phyloP scores from a whole-genome alignment of 2,113 vertebrate genomes.

The Thymallus thymallus region DNA sequence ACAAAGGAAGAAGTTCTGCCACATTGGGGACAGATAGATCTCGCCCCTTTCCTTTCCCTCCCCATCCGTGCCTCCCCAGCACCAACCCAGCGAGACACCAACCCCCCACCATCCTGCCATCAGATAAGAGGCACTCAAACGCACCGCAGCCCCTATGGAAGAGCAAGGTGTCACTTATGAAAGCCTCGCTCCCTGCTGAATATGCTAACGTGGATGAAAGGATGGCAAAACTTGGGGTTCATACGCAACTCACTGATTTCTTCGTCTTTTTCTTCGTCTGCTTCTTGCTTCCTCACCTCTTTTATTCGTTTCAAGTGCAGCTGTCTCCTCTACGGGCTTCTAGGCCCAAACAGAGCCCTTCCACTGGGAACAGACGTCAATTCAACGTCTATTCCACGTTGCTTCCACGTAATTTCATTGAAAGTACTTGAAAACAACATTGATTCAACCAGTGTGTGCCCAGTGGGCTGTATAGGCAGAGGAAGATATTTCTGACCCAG shows the following conservation, averaged over 20 bases:
- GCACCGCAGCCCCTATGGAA: slow-evolving; percentile 51
- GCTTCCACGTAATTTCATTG: no score
- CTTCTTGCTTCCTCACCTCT: slow-evolving; percentile 38
- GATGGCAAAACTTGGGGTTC: slow-evolving; percentile 58
- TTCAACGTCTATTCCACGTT: no score
- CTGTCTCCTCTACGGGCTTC: slow-evolving; percentile 32
- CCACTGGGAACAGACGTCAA: background rate
- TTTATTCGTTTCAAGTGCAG: slow-evolving; percentile 58
- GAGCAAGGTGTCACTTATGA: slow-evolving; percentile 65
- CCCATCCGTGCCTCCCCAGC: slow-evolving; percentile 28
- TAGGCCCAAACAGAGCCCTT: slow-evolving; percentile 20
- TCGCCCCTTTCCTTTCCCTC: slow-evolving; percentile 22
- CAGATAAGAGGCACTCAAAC: slow-evolving; percentile 60
- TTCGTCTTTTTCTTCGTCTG: slow-evolving; percentile 25
- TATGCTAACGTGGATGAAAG: slow-evolving; percentile 51
- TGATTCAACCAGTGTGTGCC: no score
- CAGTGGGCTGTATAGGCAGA: slow-evolving; percentile 8
- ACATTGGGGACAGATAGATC: slow-evolving; percentile 45
- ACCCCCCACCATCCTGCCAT: slow-evolving; percentile 35
- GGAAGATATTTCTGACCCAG: background rate
- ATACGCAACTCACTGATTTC: slow-evolving; percentile 21
- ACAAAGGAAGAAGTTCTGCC: slow-evolving; percentile 65
- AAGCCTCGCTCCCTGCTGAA: slow-evolving; percentile 59
- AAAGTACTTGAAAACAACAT: no score
- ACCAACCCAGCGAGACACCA: slow-evolving; percentile 31